A percentile compares a stretch with the other conserved stretches of the same genome.
Evolutionary conservation across 1,140 invertebrate species (phyloP).

Genomic region (Scaptodrosophila lebanonensis): DNA sequence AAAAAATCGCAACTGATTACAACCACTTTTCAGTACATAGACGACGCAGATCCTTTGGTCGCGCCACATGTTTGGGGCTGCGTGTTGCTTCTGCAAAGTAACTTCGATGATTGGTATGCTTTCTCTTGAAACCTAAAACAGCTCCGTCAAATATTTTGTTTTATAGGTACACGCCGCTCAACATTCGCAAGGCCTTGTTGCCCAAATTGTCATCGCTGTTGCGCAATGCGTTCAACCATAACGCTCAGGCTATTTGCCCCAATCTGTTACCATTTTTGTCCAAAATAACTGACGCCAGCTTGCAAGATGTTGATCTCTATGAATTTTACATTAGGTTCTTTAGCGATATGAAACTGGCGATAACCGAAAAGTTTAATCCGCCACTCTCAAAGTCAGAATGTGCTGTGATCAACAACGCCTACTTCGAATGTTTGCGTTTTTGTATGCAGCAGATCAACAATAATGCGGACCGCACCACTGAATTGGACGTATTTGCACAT

Average conservation of each 20-base stretch:
- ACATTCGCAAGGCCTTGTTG: conserved; percentile 83
- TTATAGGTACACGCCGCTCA: conserved; percentile 82
- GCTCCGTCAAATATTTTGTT: not conserved
- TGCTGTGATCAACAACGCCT: conserved; percentile 80
- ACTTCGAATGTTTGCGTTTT: conserved; percentile 85
- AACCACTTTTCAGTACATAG: conserved; percentile 82
- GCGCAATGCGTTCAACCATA: conserved; percentile 84
- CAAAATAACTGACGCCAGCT: conserved; percentile 78
- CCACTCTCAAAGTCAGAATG: conserved; percentile 79
- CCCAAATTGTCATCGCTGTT: conserved; percentile 84
- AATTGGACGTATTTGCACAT: conserved; percentile 23
- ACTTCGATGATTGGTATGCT: conserved; percentile 58
- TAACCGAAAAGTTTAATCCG: conserved; percentile 37
- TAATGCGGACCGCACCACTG: conserved; percentile 1
- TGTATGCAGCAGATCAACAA: conserved; percentile 78
- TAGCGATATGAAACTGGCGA: conserved; percentile 78
- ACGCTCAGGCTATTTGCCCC: conserved; percentile 84
- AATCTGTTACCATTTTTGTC: conserved; percentile 86
- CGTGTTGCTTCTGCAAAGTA: conserved; percentile 59
- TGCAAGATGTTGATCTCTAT: conserved; percentile 77
- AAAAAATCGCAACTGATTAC: conserved; percentile 80
- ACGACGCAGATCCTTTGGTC: conserved; percentile 84
- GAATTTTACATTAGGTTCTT: conserved; percentile 84
- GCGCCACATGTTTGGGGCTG: conserved; percentile 83
- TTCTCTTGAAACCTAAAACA: not conserved